Evolutionary conservation across 2,888 invertebrate genomes (phyloP), one percentile per base, ranked within the genome.

Genomic region (Chesias legatella): DNA sequence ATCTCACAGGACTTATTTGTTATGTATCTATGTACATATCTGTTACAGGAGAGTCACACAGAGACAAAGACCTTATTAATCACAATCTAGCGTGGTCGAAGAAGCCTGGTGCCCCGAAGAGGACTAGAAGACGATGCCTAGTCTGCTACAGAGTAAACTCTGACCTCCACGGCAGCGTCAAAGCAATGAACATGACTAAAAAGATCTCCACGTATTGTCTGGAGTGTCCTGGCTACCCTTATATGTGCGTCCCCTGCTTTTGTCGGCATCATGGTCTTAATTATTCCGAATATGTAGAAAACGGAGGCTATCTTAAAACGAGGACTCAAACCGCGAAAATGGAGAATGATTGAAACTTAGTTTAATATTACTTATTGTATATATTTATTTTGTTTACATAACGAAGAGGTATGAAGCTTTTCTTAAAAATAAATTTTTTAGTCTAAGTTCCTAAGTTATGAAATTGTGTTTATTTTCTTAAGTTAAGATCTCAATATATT

Each of bases 111-210:
- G 34, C 35, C 10, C 7, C 7, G 10, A 33, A 32, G 1, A 44
- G 30, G 13, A 36, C 47, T 5, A 48, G 58, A 0, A 40, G 58
- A 2, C 53, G 56, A 0, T 67, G 65, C 39, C 48, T 37, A 1
- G 56, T 44, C 8, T 68, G 68, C 37, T 58, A 60, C 31, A 59
- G 54, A 21, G 36, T 49, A 24, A 56, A 57, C 42, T 40, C 48
- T 1, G 45, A 52, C 2, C 48, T 59, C 13, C 56, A 47, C 28
- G 62, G 60, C n/a, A 49, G 52, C 6, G 51, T 50, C 1, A 37
- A 23, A 20, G 57, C 60, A 0, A 56, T 58, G 31, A 66, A 55
- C 26, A 43, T 54, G 11, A 51, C 32, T 5, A 31, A 23, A n/a
- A 31, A 32, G 10, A 13, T 32, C 23, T 23, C 28, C 31, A 58